Percentiles rank a stretch among this genome's conserved stretches.
Conservation (phyloP, 2,113 vertebrate genomes). For the Leptosomus discolor region DNA sequence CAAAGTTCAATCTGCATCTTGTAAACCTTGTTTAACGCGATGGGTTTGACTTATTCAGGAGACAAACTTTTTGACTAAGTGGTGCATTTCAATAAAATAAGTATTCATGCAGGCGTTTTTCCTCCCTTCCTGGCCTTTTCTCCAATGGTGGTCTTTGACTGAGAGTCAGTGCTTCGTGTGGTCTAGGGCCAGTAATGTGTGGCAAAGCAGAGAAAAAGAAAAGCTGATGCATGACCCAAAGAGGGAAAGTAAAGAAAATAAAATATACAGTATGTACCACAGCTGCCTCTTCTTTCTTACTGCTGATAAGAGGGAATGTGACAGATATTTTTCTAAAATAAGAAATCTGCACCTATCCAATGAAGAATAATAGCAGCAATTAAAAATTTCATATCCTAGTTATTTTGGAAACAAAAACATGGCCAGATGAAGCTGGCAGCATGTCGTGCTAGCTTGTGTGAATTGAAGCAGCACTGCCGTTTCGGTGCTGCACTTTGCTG, state of each 20-base stretch:
- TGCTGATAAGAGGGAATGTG: not conserved
- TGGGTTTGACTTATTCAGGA: not conserved
- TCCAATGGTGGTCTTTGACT: not conserved
- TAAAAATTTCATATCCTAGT: not conserved
- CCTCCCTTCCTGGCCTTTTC: not conserved
- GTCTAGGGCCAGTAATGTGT: not conserved
- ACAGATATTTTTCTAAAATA: not conserved
- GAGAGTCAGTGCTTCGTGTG: not conserved
- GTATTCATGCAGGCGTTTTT: not conserved
- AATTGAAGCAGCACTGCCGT: not conserved
- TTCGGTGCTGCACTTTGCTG: not conserved
- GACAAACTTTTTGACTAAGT: not conserved
- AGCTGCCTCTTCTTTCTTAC: not conserved
- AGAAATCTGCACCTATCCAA: not conserved
- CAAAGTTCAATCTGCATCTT: not conserved
- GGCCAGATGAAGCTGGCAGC: not conserved
- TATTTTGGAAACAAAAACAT: not conserved
- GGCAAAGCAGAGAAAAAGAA: not conserved
- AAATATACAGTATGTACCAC: not conserved
- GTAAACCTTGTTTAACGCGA: not conserved
- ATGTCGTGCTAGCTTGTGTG: fast-evolving
- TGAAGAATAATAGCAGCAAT: not conserved
- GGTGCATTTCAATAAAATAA: not conserved
- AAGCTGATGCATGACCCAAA: not conserved
- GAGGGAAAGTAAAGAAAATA: not conserved